Conservation (phyloP, 2,797 vertebrate species). For the Leptatherina wallacei region DNA sequence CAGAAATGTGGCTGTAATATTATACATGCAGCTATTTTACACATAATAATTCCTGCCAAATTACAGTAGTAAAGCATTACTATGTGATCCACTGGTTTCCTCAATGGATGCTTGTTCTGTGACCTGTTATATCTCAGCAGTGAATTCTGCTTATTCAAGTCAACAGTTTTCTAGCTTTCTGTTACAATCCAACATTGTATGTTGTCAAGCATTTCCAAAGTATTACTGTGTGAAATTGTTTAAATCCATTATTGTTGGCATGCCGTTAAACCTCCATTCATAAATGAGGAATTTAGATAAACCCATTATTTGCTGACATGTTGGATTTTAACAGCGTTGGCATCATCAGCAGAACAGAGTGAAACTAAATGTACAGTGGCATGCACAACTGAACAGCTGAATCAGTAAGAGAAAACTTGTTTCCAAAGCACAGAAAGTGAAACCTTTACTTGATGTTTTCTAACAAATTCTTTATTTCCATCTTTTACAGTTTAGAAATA, state of each 20-base stretch:
- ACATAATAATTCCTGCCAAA: background rate
- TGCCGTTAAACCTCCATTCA: background rate
- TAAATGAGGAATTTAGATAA: background rate
- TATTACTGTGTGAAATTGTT: conserved; percentile 6
- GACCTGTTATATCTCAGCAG: conserved; percentile 24
- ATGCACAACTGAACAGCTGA: too few relatives aligned
- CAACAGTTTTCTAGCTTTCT: background rate
- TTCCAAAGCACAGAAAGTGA: too few relatives aligned
- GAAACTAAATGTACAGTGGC: too few relatives aligned
- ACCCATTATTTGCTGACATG: conserved; percentile 2
- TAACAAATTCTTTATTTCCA: background rate
- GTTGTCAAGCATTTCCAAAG: conserved; percentile 1
- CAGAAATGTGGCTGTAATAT: background rate
- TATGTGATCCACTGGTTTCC: background rate
- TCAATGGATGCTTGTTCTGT: conserved; percentile 10
- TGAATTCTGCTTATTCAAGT: conserved; percentile 4
- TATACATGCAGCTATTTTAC: conserved; percentile 11
- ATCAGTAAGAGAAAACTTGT: too few relatives aligned
- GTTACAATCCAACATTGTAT: background rate
- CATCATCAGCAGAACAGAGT: background rate
- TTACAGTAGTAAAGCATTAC: background rate
- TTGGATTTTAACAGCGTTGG: conserved; percentile 5
- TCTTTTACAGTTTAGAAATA: background rate
- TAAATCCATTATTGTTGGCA: conserved; percentile 3
- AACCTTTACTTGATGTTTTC: background rate